Base-by-base conservation (phyloP, 2,888 invertebrate species). In the Amorpha juglandis region DNA sequence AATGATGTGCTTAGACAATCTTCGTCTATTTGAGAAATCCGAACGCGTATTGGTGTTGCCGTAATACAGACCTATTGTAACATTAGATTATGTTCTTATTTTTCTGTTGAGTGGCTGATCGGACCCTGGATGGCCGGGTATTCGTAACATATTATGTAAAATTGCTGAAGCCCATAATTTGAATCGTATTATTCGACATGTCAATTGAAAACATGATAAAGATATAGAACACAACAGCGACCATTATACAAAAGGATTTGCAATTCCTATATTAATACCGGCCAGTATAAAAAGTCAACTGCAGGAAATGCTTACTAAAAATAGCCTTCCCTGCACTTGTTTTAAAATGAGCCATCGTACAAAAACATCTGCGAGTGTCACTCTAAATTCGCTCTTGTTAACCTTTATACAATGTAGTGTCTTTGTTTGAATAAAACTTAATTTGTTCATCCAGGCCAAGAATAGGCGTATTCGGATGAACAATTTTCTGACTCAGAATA, bases 241-340 rank as follows among this genome's bases (percentile, higher is more conserved):
- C n/a, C 35, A 16, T 16, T 35, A 55, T 35, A 9, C 16, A 55
- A 16, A 38, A 35, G 27, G n/a, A 55, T 55, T 38, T 38, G 55
- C 35, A 48, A 47, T 50, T 55, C 2, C 9, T 52, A 12, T 21
- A 27, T 52, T 21, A 14, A 14, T 3, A 42, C 38, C 9, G 12
- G n/a, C 7, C 16, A 58, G 42, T 42, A 19, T 38, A 42, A 19
- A 38, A 58, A 42, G 19, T 0, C 42, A 35, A 19, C 58, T 19
- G 19, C 58, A 42, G 58, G 42, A 58, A 38, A 58, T 42, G 19
- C 9, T 19, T 19, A 65, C 65, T 58, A 65, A 65, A 65, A 52
- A 19, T 52, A 63, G 52, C 63, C 3, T 51, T 21, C 16, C 19
- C 19, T 21, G 63, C 45, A 27, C 21, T 27, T 12, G 48, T 63